Percentiles rank a stretch among this genome's conserved stretches.
Evolutionary conservation across 2,113 vertebrate genomes (phyloP).

Genomic region (Corythornis cristatus): DNA sequence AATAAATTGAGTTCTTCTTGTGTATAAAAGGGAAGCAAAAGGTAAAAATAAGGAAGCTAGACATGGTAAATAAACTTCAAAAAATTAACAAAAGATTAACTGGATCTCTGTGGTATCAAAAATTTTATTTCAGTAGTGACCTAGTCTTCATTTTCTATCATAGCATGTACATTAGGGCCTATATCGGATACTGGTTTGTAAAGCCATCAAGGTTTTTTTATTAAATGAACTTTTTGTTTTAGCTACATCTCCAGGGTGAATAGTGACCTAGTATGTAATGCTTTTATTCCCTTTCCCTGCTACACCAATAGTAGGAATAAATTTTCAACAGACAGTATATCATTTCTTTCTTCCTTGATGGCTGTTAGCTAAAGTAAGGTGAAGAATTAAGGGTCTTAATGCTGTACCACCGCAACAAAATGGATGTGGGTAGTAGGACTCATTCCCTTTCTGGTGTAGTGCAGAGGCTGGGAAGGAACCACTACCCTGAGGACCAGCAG

Average conservation of each 20-base stretch:
- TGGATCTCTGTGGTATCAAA: neutral
- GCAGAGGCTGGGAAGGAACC: neutral
- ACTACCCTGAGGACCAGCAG: neutral
- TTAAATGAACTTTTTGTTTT: neutral
- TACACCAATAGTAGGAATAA: neutral
- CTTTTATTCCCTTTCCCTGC: neutral
- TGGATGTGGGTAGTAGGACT: accelerated
- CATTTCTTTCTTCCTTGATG: neutral
- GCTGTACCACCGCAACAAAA: neutral
- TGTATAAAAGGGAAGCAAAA: neutral
- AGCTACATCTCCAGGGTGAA: neutral
- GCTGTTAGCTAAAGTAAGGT: neutral
- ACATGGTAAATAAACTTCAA: neutral
- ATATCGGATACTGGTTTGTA: neutral
- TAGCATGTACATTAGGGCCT: neutral
- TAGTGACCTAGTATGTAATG: neutral
- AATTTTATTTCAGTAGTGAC: neutral
- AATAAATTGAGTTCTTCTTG: neutral
- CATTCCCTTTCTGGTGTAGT: neutral
- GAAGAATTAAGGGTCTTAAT: neutral
- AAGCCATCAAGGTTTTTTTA: neutral
- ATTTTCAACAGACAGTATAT: neutral
- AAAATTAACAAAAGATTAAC: neutral
- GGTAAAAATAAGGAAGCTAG: neutral
- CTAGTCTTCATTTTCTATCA: neutral